Percentiles rank a stretch among this genome's conserved stretches.
phyloP scores from a whole-genome alignment of 2,113 vertebrate species.

The Rhabdomys dilectus region DNA sequence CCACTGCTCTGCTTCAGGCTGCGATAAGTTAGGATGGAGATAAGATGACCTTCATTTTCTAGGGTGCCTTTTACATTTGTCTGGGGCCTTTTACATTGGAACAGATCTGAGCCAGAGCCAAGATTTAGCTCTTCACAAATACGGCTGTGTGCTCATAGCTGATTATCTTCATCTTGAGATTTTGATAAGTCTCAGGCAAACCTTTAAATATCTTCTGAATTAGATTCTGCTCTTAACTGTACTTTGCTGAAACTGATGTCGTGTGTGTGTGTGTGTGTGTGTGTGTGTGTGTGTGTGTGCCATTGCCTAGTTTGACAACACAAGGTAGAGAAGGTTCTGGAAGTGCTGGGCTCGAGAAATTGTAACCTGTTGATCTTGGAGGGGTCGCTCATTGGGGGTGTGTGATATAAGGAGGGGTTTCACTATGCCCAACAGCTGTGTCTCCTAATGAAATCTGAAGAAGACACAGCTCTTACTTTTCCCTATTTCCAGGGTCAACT shows the following conservation, averaged over 20 bases:
- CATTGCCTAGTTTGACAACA: neutral
- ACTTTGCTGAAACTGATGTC: neutral
- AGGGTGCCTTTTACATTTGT: too few species aligned
- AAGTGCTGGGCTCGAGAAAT: neutral
- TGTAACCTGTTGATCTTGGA: neutral
- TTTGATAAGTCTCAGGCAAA: conserved; percentile 39
- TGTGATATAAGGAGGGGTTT: neutral
- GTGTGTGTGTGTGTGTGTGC: neutral
- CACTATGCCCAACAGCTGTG: neutral
- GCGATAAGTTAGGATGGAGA: neutral
- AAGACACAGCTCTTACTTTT: neutral
- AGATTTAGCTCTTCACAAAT: neutral
- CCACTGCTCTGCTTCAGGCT: neutral
- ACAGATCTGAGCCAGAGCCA: neutral
- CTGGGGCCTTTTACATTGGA: neutral
- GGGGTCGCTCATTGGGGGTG: neutral
- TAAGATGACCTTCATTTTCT: neutral
- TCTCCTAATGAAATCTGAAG: neutral
- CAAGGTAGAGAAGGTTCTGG: neutral
- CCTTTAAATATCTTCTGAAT: conserved; percentile 25
- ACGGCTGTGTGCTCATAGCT: neutral
- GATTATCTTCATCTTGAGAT: conserved; percentile 24
- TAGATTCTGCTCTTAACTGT: conserved; percentile 12
- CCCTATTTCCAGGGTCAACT: neutral
- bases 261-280: neutral